Evolutionary conservation across 1,140 invertebrate genomes (phyloP).

Genomic region (Nymphalis io): DNA sequence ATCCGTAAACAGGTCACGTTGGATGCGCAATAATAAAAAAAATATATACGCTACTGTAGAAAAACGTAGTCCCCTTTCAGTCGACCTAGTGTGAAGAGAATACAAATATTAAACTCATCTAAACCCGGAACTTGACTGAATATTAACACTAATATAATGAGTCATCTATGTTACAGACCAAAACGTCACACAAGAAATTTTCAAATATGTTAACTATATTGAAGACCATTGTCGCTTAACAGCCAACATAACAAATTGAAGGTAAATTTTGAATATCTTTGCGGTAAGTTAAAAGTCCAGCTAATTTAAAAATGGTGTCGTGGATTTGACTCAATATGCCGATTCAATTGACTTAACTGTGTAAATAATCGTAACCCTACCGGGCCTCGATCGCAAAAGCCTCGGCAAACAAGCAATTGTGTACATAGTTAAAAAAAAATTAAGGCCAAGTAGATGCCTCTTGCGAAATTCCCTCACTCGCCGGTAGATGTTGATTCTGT

Average conservation of each 20-base stretch:
- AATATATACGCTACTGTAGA: conserved; percentile 57
- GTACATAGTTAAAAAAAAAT: conserved; percentile 63
- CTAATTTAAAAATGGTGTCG: conserved; percentile 49
- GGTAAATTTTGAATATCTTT: conserved; percentile 15
- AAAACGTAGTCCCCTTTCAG: conserved; percentile 51
- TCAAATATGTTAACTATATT: not conserved
- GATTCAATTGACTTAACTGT: conserved; percentile 59
- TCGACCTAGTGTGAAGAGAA: conserved; percentile 41
- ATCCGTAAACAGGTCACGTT: conserved; percentile 71
- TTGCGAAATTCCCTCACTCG: conserved; percentile 60
- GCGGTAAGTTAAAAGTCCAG: conserved; percentile 32
- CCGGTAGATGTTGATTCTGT: conserved; percentile 69
- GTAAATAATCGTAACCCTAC: conserved; percentile 66
- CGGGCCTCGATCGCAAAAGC: conserved; percentile 67
- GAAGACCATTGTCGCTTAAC: not conserved
- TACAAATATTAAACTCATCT: conserved; percentile 46
- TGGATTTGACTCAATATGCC: conserved; percentile 40
- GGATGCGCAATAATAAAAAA: conserved; percentile 62
- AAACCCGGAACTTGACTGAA: conserved; percentile 47
- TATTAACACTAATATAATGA: conserved; percentile 1
- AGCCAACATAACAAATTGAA: not conserved
- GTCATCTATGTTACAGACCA: not conserved
- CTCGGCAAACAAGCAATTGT: conserved; percentile 58
- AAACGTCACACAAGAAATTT: not conserved
- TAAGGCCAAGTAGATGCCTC: conserved; percentile 61